phyloP scores from a whole-genome alignment of 1,140 invertebrate species.

The Parapsyche elsis region DNA sequence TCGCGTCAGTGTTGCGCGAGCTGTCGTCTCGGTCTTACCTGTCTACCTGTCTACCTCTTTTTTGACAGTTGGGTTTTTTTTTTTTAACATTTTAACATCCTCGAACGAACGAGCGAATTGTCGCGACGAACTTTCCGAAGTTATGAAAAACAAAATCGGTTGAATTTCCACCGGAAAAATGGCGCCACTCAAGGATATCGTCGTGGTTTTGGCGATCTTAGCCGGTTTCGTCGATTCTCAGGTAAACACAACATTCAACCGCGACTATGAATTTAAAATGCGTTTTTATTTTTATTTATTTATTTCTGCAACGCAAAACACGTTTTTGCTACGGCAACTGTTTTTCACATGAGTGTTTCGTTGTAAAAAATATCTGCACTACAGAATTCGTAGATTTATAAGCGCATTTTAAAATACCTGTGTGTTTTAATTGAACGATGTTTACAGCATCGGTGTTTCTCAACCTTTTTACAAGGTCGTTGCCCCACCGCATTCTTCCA shows the following conservation, averaged over 20 bases:
- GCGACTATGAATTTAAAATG: too few species aligned
- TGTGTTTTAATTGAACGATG: too few species aligned
- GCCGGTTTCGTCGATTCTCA: constrained; percentile 41
- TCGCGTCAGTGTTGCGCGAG: constrained; percentile 31
- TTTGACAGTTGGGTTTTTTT: background rate
- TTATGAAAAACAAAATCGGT: background rate
- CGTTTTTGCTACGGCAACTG: too few species aligned
- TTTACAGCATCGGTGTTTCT: too few species aligned
- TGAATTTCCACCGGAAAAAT: constrained; percentile 23
- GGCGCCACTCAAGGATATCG: constrained; percentile 42
- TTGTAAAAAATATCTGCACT: too few species aligned
- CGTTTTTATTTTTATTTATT: too few species aligned
- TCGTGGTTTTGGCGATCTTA: constrained; percentile 40
- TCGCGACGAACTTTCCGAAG: constrained; percentile 13
- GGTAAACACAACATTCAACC: constrained; percentile 16
- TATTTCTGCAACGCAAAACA: too few species aligned
- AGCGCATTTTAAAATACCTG: too few species aligned
- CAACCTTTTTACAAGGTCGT: background rate
- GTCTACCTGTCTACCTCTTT: background rate
- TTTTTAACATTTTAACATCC: too few species aligned
- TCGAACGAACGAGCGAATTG: too few species aligned
- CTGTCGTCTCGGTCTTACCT: background rate
- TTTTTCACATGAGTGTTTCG: too few species aligned
- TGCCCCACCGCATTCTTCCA: constrained; percentile 9
- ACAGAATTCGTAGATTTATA: too few species aligned